Evolutionary conservation across 2,113 vertebrate species (phyloP), one percentile per base, ranked within the genome.

Genomic region (Addax nasomaculatus): DNA sequence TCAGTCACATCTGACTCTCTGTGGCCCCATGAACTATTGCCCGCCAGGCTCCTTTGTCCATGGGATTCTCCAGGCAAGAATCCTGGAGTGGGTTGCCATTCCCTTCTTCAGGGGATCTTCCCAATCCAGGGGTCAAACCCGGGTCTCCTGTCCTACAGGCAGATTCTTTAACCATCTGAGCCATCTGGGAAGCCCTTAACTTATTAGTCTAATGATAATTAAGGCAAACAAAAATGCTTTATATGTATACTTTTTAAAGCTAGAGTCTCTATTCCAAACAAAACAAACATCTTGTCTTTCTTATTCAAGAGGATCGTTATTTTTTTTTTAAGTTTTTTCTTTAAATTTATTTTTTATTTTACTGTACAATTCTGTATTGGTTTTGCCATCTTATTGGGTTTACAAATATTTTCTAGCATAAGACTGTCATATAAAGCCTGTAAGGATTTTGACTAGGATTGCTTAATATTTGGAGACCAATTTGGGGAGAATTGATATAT

Each of bases 31-130:
- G 5, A 70, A 70, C n/a, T 39, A 3, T 39, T 12, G n/a, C 19
- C 67, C 0, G 0, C n/a, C 19, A 39, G 67, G n/a, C 67, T 70
- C 67, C 10, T 70, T 2, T 70, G n/a, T 70, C 0, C n/a, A 23
- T 39, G 19, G n/a, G 19, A 70, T 39, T 70, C 19, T 70, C 67
- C 67, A 70, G 19, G 10, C 67, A 70, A 39, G 67, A 36, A 23
- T 39, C 12, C 10, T 70, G 19, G 67, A 70, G n/a, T 23, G 10
- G n/a, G 67, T 39, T 39, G n/a, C n/a, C n/a, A 39, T 70, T 70
- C n/a, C n/a, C 19, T 70, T 70, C 67, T 70, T 36, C 67, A 70
- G 19, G 67, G 5, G 19, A 70, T 70, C 67, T 12, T 70, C n/a
- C n/a, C n/a, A 23, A 23, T 11, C 4, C n/a, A 23, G n/a, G 10